Conservation (phyloP, 1,140 invertebrate genomes). For the Drosophila eugracilis region DNA sequence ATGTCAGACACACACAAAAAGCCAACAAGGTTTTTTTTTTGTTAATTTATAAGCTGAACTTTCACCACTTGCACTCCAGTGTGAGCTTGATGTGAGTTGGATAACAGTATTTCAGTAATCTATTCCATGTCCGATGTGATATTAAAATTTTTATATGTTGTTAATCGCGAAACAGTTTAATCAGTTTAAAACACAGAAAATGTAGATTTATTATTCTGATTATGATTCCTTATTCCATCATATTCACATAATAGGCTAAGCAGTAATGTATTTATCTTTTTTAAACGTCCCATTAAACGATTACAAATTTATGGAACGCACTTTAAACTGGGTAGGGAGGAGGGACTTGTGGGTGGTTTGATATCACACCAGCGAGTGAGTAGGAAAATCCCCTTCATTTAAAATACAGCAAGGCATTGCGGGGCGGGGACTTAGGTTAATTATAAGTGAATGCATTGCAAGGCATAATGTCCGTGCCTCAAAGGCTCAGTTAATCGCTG, state of each 20-base stretch:
- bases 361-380: not conserved
- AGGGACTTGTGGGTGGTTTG: not conserved
- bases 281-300: not conserved
- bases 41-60: not conserved
- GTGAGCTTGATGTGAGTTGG: too few relatives aligned
- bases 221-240: too few relatives aligned
- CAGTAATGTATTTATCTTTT: not conserved
- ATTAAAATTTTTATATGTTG: too few relatives aligned
- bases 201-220: too few relatives aligned
- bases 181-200: too few relatives aligned
- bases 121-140: too few relatives aligned
- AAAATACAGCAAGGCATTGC: slow-evolving; percentile 16
- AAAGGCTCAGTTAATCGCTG: slow-evolving; percentile 16
- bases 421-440: slow-evolving; percentile 17
- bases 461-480: not conserved
- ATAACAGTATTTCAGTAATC: too few relatives aligned
- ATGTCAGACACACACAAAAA: not conserved
- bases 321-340: not conserved
- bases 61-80: not conserved
- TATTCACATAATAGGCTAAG: not conserved
- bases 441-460: slow-evolving; percentile 34
- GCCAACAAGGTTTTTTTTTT: not conserved
- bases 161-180: too few relatives aligned
- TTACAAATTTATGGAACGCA: not conserved
- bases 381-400: slow-evolving; percentile 10